Evolutionary conservation across 2,113 vertebrate species (phyloP).

Genomic region (Engraulis encrasicolus): DNA sequence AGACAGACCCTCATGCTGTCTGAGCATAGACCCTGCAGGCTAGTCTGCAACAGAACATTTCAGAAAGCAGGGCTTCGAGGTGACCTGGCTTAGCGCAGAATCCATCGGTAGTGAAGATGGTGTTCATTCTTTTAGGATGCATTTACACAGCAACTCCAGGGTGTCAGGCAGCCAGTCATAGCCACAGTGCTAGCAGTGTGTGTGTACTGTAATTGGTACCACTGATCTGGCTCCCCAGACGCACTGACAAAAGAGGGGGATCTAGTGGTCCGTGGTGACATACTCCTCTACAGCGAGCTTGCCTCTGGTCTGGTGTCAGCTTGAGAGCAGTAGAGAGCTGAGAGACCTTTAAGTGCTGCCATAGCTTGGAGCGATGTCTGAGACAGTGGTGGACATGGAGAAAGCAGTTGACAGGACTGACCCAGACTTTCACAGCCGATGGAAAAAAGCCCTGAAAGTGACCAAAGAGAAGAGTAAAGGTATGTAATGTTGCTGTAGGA

Average conservation of each 20-base stretch:
- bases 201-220: not conserved
- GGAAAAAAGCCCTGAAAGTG: conserved; percentile 45
- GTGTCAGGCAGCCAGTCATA: not conserved
- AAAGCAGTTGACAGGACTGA: conserved; percentile 23
- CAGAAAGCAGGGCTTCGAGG: not conserved
- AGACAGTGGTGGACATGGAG: conserved; percentile 7
- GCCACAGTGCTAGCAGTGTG: not conserved
- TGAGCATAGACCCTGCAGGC: not conserved
- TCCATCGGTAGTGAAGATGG: not conserved
- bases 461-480: conserved; percentile 32
- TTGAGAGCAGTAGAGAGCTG: not conserved
- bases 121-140: not conserved
- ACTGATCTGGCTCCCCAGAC: too few relatives aligned
- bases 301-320: not conserved
- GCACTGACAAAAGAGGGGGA: not conserved
- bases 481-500: not conserved
- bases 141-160: not conserved
- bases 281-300: not conserved
- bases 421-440: conserved; percentile 26
- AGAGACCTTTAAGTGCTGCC: not conserved
- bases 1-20: not conserved
- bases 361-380: not conserved
- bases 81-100: not conserved
- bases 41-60: not conserved
- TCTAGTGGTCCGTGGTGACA: not conserved